These are phyloP conservation scores for Dyspetes luteomarginatus DNA, from an alignment of 2,888 invertebrate species.

Conservation along the genomic window DNA sequence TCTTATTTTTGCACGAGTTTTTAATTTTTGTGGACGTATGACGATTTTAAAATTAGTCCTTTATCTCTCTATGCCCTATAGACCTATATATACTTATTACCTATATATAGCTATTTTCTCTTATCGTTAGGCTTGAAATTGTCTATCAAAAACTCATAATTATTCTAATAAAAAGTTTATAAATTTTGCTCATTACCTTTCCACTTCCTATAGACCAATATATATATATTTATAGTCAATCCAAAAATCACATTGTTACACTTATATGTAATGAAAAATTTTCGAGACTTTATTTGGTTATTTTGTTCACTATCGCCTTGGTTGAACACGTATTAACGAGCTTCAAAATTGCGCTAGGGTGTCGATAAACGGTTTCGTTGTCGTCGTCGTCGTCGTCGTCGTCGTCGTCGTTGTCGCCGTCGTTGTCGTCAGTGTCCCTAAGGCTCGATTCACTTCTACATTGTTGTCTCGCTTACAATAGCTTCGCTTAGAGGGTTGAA, in stretches of 20 bases:
- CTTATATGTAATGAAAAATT: background rate
- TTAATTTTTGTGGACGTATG: no score
- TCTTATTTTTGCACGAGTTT: no score
- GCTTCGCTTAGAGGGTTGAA: background rate
- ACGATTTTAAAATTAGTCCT: no score
- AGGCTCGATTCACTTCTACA: slow-evolving; percentile 3
- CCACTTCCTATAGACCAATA: no score
- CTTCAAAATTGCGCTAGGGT: slow-evolving; percentile 30
- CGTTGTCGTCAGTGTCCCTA: slow-evolving; percentile 3
- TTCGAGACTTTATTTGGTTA: slow-evolving; percentile 12
- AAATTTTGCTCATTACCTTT: no score
- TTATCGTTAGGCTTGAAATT: no score
- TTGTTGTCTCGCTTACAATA: slow-evolving; percentile 4
- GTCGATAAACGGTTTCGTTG: slow-evolving; percentile 48
- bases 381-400: slow-evolving; percentile 14
- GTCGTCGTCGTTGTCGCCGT: slow-evolving; percentile 8
- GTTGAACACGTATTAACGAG: slow-evolving; percentile 21
- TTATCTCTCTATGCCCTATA: no score
- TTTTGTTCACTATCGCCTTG: background rate
- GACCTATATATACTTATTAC: no score
- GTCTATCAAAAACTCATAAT: no score
- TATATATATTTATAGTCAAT: no score
- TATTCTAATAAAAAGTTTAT: no score
- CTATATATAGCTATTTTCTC: no score
- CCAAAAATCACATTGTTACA: background rate